These are phyloP conservation scores for Takifugu ocellatus DNA, from an alignment of 2,797 vertebrate species.

Conservation along the genomic window DNA sequence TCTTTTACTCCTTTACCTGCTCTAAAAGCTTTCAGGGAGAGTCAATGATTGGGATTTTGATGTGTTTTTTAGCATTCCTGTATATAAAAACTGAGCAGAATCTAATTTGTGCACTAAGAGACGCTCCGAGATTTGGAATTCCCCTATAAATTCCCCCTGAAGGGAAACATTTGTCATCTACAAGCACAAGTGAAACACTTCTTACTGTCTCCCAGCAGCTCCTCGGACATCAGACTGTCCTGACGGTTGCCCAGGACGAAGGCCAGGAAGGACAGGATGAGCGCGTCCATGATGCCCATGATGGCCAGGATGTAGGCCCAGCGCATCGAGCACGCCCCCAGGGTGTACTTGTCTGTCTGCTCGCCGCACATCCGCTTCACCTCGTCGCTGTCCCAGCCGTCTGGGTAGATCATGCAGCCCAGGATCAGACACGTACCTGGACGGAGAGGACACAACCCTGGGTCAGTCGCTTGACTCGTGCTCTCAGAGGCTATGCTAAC, in stretches of 20 bases:
- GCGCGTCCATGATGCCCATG: slow-evolving; percentile 97
- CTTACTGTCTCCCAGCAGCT: slow-evolving; percentile 97
- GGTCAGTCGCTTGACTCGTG: no score
- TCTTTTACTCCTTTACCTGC: slow-evolving; percentile 17
- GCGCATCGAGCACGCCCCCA: slow-evolving; percentile 96
- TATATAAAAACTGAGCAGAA: no score
- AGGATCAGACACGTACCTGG: slow-evolving; percentile 93
- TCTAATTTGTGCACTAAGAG: no score
- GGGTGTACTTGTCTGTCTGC: slow-evolving; percentile 96
- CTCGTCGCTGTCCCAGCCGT: slow-evolving; percentile 98
- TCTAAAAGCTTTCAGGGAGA: background rate
- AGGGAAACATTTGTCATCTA: background rate
- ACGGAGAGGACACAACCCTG: no score
- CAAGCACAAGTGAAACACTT: background rate
- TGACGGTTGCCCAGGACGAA: slow-evolving; percentile 98
- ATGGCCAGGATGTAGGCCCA: slow-evolving; percentile 99
- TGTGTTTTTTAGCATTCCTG: no score
- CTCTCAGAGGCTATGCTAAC: no score
- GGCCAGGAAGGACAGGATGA: slow-evolving; percentile 97
- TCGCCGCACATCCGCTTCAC: slow-evolving; percentile 97
- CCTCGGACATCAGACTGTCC: slow-evolving; percentile 94
- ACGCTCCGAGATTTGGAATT: background rate
- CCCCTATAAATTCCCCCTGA: no score
- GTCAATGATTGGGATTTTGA: no score
- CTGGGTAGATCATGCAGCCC: slow-evolving; percentile 98